These are phyloP conservation scores for Zosterops borbonicus DNA, from an alignment of 2,113 vertebrate species.

Conservation along the genomic window DNA sequence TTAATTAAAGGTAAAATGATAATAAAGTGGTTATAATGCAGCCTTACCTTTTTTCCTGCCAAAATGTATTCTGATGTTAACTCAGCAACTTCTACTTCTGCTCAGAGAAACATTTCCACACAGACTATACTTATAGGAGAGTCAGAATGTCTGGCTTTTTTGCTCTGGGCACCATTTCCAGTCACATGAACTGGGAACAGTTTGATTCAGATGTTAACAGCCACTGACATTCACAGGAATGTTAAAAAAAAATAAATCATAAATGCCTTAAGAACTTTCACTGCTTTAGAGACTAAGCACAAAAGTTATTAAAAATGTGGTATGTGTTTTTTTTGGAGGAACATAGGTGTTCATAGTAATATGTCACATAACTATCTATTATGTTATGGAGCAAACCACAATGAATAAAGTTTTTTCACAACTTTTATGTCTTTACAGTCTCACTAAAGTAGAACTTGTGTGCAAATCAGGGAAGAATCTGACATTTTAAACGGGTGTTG, in stretches of 20 bases:
- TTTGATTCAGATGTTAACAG: constrained; percentile 56
- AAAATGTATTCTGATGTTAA: not conserved
- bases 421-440: not conserved
- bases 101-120: not conserved
- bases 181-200: constrained; percentile 56
- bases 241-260: not conserved
- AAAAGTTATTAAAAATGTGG: not conserved
- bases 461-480: not conserved
- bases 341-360: not conserved
- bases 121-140: not conserved
- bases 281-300: not conserved
- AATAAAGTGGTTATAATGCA: not conserved
- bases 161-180: constrained; percentile 63
- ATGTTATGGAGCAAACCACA: not conserved
- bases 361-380: not conserved
- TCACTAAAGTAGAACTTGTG: not conserved
- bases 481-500: not conserved
- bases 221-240: constrained; percentile 51
- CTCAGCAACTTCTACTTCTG: not conserved
- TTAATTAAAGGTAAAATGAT: not conserved
- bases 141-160: constrained; percentile 57
- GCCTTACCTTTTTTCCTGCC: constrained; percentile 50
- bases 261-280: constrained; percentile 2
- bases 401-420: not conserved
- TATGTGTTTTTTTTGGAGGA: not conserved